These are phyloP conservation scores for Rattus rattus DNA, from an alignment of 2,113 vertebrate genomes.

Conservation along the genomic window DNA sequence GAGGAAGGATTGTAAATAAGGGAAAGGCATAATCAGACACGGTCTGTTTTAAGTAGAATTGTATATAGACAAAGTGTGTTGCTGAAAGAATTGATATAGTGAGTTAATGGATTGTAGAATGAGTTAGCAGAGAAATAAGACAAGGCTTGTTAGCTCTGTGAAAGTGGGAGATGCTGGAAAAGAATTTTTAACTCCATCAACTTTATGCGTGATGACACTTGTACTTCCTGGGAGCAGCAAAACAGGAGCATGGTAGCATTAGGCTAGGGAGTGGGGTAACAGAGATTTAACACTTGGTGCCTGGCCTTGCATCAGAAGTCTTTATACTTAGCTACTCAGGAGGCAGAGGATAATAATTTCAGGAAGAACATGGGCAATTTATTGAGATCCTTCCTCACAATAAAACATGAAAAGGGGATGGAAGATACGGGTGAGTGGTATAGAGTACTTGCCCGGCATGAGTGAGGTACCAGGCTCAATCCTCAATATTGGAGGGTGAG, in stretches of 20 bases:
- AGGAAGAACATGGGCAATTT: not conserved
- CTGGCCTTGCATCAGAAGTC: not conserved
- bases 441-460: not conserved
- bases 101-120: not conserved
- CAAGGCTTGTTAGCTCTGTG: not conserved
- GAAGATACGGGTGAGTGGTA: not conserved
- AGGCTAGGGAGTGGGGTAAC: not conserved
- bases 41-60: not conserved
- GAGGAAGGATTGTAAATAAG: not conserved
- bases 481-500: not conserved
- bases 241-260: no score
- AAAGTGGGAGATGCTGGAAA: not conserved
- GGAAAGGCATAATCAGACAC: not conserved
- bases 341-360: not conserved
- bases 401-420: not conserved
- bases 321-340: no score
- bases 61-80: not conserved
- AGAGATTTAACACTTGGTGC: not conserved
- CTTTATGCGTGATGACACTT: not conserved
- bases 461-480: not conserved
- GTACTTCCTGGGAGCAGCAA: not conserved
- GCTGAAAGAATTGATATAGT: not conserved
- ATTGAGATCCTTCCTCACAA: not conserved
- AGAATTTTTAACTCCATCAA: not conserved
- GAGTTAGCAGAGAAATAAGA: not conserved